phyloP scores from a whole-genome alignment of 2,888 invertebrate genomes.

The Andrena flavipes region DNA sequence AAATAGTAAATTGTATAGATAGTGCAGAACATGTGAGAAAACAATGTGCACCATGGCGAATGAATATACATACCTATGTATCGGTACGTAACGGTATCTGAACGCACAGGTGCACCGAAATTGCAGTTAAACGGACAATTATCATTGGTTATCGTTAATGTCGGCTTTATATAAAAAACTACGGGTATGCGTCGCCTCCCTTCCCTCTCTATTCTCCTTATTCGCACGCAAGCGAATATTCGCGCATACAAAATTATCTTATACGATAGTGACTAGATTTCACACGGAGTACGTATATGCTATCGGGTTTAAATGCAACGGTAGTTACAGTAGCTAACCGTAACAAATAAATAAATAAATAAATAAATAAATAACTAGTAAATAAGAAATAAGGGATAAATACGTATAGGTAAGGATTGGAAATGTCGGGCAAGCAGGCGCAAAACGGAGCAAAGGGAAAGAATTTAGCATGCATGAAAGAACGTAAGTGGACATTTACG shows the following conservation, averaged over 20 bases:
- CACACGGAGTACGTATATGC: neutral
- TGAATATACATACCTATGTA: too few relatives aligned
- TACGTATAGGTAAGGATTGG: neutral
- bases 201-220: neutral
- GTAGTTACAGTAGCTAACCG: too few relatives aligned
- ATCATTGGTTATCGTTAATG: neutral
- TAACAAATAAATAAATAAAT: too few relatives aligned
- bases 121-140: conserved; percentile 9
- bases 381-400: neutral
- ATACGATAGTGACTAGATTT: too few relatives aligned
- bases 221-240: neutral
- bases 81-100: too few relatives aligned
- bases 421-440: neutral
- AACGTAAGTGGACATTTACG: conserved; percentile 9
- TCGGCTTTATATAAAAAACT: neutral
- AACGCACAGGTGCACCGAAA: neutral
- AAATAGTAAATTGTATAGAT: too few relatives aligned
- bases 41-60: too few relatives aligned
- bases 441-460: neutral
- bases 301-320: too few relatives aligned
- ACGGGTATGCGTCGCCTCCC: neutral
- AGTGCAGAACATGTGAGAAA: too few relatives aligned
- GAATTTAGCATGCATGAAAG: neutral
- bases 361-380: too few relatives aligned
- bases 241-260: too few relatives aligned